A percentile compares a stretch with the other conserved stretches of the same genome.
phyloP scores from a whole-genome alignment of 2,797 vertebrate genomes.

The Coregonus suidteri region DNA sequence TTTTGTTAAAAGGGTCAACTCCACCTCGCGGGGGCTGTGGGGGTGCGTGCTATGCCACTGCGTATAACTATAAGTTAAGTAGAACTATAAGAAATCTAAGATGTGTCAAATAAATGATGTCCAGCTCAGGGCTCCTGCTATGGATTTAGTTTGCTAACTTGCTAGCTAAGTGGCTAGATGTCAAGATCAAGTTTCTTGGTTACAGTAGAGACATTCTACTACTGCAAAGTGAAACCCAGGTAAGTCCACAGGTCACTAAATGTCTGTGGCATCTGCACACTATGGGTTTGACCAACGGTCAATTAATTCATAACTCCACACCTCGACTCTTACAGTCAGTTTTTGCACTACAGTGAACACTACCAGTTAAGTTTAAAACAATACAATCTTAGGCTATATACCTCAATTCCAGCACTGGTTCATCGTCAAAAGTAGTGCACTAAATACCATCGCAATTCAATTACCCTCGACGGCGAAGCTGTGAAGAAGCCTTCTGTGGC shows the following conservation, averaged over 20 bases:
- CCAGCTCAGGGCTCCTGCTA: too few relatives aligned
- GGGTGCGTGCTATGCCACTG: too few relatives aligned
- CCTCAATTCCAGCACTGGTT: conserved; percentile 18
- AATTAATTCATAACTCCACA: neutral
- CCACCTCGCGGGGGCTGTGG: too few relatives aligned
- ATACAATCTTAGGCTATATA: neutral
- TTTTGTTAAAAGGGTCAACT: too few relatives aligned
- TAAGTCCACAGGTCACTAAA: conserved; percentile 12
- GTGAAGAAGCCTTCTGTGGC: conserved; percentile 14
- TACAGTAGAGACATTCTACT: too few relatives aligned
- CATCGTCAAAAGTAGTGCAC: conserved; percentile 1
- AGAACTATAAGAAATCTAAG: too few relatives aligned
- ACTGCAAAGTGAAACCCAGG: neutral
- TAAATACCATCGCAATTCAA: conserved; percentile 43
- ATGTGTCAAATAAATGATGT: too few relatives aligned
- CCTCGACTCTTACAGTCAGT: neutral
- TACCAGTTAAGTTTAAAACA: neutral
- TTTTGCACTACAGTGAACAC: too few relatives aligned
- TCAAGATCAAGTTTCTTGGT: too few relatives aligned
- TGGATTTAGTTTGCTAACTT: too few relatives aligned
- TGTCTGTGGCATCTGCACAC: neutral
- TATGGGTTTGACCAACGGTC: neutral
- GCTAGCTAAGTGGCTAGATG: too few relatives aligned
- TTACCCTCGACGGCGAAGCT: conserved; percentile 33
- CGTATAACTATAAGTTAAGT: too few relatives aligned